Conservation (phyloP, 2,797 vertebrate species). For the Pseudochirops corinnae region DNA sequence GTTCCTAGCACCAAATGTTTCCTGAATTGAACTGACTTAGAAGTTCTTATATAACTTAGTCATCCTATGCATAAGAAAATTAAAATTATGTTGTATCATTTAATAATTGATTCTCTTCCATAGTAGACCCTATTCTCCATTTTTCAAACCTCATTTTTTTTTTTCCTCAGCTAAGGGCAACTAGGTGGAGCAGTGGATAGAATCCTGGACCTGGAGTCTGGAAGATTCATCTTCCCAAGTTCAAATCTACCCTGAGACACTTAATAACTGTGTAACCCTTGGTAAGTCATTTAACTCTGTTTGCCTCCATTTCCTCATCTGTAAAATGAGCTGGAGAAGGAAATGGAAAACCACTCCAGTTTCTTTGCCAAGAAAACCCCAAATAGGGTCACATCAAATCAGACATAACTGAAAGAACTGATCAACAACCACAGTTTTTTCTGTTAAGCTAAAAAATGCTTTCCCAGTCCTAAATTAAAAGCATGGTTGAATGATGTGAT, state of each 20-base stretch:
- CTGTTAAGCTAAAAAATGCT: neutral
- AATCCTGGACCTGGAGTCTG: neutral
- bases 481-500: neutral
- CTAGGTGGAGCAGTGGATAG: no score
- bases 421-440: neutral
- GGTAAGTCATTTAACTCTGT: neutral
- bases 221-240: neutral
- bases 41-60: neutral
- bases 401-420: neutral
- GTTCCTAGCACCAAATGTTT: neutral
- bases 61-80: neutral
- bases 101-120: no score
- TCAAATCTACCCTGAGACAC: neutral
- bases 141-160: no score
- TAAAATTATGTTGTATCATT: no score
- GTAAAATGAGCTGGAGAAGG: neutral
- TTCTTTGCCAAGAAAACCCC: neutral
- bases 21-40: neutral
- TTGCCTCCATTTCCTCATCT: neutral
- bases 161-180: no score
- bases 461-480: neutral
- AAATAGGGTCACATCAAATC: neutral
- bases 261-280: neutral
- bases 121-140: no score
- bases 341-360: neutral